These are phyloP conservation scores for Plusia festucae DNA, from an alignment of 2,888 invertebrate species.

Conservation along the genomic window DNA sequence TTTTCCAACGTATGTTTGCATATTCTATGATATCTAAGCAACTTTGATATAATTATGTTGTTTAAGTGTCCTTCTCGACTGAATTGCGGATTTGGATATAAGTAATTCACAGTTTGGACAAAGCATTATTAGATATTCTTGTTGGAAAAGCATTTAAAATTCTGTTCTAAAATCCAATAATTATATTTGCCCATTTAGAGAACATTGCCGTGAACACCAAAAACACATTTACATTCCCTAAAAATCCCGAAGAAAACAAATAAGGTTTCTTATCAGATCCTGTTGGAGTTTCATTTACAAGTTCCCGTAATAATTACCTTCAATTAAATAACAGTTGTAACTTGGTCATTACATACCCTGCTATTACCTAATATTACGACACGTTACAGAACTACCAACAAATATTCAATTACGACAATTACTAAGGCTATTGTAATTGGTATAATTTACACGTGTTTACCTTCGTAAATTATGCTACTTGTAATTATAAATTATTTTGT, in stretches of 20 bases:
- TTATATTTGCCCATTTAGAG: not conserved
- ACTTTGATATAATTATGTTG: no score
- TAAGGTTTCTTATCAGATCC: slow-evolving; percentile 41
- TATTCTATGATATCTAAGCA: not conserved
- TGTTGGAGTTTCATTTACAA: slow-evolving; percentile 21
- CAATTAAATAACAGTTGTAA: slow-evolving; percentile 52
- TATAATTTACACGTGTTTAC: slow-evolving; percentile 53
- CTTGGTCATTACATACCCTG: slow-evolving; percentile 37
- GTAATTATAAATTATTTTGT: slow-evolving; percentile 45
- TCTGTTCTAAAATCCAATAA: no score
- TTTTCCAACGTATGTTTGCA: not conserved
- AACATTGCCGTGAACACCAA: not conserved
- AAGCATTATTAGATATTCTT: not conserved
- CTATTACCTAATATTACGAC: slow-evolving; percentile 48
- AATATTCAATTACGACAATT: slow-evolving; percentile 55
- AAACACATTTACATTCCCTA: not conserved
- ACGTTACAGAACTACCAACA: slow-evolving; percentile 49
- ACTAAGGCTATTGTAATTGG: slow-evolving; percentile 47
- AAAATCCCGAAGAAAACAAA: slow-evolving; percentile 17
- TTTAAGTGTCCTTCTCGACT: no score
- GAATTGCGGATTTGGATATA: no score
- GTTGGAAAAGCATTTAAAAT: not conserved
- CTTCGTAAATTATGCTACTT: slow-evolving; percentile 42
- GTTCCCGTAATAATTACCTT: slow-evolving; percentile 34
- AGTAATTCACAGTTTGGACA: no score